Conservation (phyloP, 2,113 vertebrate genomes). For the Callospermophilus lateralis region DNA sequence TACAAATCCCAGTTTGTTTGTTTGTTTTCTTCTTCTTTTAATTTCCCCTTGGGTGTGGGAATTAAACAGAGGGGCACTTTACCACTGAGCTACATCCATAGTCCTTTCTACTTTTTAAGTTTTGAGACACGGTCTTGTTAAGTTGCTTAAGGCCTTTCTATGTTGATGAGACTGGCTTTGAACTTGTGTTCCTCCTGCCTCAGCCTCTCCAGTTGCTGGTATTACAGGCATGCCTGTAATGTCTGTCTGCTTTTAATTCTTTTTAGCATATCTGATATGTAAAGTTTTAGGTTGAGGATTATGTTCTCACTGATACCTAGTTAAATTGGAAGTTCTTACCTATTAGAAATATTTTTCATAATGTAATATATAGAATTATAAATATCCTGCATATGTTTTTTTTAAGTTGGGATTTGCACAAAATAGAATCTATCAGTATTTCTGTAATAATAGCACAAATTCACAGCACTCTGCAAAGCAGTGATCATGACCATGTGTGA, state of each 20-base stretch:
- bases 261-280: neutral
- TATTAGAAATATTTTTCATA: neutral
- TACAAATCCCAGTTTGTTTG: neutral
- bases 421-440: conserved; percentile 1
- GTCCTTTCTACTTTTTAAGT: too few relatives aligned
- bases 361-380: conserved; percentile 16
- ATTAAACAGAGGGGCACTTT: too few relatives aligned
- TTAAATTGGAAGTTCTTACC: conserved; percentile 41
- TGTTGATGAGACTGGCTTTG: too few relatives aligned
- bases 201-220: too few relatives aligned
- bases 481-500: neutral
- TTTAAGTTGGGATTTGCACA: neutral
- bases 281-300: neutral
- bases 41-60: too few relatives aligned
- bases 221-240: too few relatives aligned
- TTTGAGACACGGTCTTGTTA: too few relatives aligned
- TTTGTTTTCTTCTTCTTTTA: too few relatives aligned
- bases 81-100: too few relatives aligned
- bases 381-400: neutral
- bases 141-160: too few relatives aligned
- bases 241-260: neutral
- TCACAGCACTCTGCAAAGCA: neutral
- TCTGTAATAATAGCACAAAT: neutral
- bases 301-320: neutral
- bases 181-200: too few relatives aligned